phyloP scores from a whole-genome alignment of 1,140 invertebrate genomes.

The Pissodes strobi region DNA sequence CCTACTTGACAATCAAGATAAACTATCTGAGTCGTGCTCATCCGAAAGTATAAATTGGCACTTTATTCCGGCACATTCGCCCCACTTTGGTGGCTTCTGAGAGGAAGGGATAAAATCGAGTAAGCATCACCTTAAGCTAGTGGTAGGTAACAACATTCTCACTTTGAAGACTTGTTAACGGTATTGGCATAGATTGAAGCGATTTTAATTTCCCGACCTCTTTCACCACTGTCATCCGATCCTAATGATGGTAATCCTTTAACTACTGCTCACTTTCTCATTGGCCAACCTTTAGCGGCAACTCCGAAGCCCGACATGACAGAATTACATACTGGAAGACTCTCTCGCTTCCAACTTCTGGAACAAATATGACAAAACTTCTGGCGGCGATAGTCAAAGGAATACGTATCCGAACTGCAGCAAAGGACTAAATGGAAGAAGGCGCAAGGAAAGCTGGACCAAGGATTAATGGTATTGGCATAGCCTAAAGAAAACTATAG shows the following conservation, averaged over 20 bases:
- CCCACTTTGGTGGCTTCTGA: constrained; percentile 47
- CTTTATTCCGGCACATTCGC: constrained; percentile 46
- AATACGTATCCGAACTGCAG: constrained; percentile 43
- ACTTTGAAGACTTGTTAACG: constrained; percentile 35
- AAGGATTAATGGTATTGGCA: too few species aligned
- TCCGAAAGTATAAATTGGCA: constrained; percentile 34
- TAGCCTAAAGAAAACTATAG: too few species aligned
- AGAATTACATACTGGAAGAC: constrained; percentile 6
- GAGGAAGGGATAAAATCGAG: constrained; percentile 41
- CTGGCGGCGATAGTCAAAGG: constrained; percentile 43
- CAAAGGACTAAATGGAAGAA: constrained; percentile 30
- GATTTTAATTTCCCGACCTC: constrained; percentile 38
- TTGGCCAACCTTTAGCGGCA: constrained; percentile 26
- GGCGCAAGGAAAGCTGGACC: too few species aligned
- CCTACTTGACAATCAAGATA: background rate
- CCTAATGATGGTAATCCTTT: constrained; percentile 36
- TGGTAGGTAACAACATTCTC: constrained; percentile 18
- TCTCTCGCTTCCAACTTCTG: constrained; percentile 20
- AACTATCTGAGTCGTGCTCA: background rate
- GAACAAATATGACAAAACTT: constrained; percentile 38
- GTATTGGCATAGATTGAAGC: constrained; percentile 36
- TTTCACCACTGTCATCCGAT: constrained; percentile 29
- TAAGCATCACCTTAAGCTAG: constrained; percentile 16
- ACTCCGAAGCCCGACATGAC: constrained; percentile 13
- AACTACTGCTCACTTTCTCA: constrained; percentile 51